Evolutionary conservation across 23 tunicate genomes (phyloP), one percentile per base, ranked within the genome.

Genomic region (Styela clava): DNA sequence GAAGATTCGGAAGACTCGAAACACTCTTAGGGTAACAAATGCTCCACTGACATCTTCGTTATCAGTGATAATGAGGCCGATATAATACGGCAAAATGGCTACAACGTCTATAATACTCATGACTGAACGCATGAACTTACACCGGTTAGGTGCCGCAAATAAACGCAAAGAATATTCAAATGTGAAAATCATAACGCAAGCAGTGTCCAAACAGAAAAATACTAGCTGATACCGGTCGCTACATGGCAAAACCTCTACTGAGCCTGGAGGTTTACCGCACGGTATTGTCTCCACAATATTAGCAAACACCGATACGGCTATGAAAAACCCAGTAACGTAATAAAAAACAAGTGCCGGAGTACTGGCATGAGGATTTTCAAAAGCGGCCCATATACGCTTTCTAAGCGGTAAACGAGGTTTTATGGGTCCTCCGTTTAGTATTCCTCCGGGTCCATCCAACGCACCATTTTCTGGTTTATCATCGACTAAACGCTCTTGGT

Each of bases 1-100:
- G 78, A 95, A 95, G n/a, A 95, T 95, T 82, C 99, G 87, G 85
- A 95, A 95, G 74, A 95, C 99, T 63, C 99, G 95, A 69, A 95
- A 95, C n/a, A 95, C 99, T n/a, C 99, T 90, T 18, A 95, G 85
- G 27, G 99, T 95, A n/a, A 95, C 99, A 63, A 95, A 95, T n/a
- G 99, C 99, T 26, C 99, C 99, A 87, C 91, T 86, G 7, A 95
- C 92, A 51, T 95, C 99, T 64, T 95, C 99, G 86, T 95, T 95
- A 52, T 89, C 91, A 19, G 99, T 89, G 81, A 95, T 89, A 31
- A 85, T 83, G 56, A 95, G 92, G 31, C 99, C 99, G 52, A 95
- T 90, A 69, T 95, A 95, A 69, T 95, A 95, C 3, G 99, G 99
- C 77, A 95, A 79, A 62, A 95, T 95, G 29, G 99, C 99, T 2